Conservation (phyloP, 2,888 invertebrate species). For the Phyllotreta striolata region DNA sequence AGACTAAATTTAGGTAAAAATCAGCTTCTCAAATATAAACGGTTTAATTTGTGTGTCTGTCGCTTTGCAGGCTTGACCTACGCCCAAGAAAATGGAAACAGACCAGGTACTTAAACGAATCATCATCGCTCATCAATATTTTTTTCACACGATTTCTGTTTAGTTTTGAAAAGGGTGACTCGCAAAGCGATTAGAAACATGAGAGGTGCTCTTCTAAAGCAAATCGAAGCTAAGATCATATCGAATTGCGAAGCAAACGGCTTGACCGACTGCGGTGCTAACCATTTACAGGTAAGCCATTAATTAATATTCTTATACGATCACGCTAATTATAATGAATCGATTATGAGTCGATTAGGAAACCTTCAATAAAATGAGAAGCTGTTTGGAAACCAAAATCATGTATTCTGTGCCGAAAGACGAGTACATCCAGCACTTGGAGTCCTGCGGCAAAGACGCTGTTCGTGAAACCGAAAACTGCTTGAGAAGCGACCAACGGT, state of each 20-base stretch:
- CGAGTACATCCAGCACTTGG: slow-evolving; percentile 29
- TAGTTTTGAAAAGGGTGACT: slow-evolving; percentile 28
- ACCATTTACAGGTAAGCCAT: slow-evolving; percentile 25
- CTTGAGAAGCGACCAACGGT: slow-evolving; percentile 29
- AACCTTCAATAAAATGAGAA: slow-evolving; percentile 26
- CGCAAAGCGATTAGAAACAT: slow-evolving; percentile 17
- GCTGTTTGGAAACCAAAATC: slow-evolving; percentile 18
- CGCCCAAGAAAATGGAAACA: slow-evolving; percentile 10
- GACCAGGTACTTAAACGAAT: slow-evolving; percentile 8
- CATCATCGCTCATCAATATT: not conserved
- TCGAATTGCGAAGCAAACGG: slow-evolving; percentile 31
- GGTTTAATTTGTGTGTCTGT: not conserved
- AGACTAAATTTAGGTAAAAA: too few species aligned
- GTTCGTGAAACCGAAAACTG: slow-evolving; percentile 29
- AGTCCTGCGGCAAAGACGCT: slow-evolving; percentile 26
- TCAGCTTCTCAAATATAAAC: too few species aligned
- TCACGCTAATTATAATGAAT: not conserved
- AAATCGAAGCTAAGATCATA: slow-evolving; percentile 28
- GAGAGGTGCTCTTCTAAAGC: slow-evolving; percentile 14
- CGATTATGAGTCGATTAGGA: slow-evolving; percentile 25
- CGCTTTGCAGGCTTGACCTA: slow-evolving; percentile 10
- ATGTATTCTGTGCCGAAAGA: slow-evolving; percentile 25
- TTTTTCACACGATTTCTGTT: not conserved
- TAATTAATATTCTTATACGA: not conserved
- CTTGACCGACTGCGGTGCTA: not conserved